A percentile compares a stretch with the other conserved stretches of the same genome.
These are phyloP conservation scores for Drosophila nigrodunni DNA, from an alignment of 1,140 invertebrate species.

Conservation along the genomic window DNA sequence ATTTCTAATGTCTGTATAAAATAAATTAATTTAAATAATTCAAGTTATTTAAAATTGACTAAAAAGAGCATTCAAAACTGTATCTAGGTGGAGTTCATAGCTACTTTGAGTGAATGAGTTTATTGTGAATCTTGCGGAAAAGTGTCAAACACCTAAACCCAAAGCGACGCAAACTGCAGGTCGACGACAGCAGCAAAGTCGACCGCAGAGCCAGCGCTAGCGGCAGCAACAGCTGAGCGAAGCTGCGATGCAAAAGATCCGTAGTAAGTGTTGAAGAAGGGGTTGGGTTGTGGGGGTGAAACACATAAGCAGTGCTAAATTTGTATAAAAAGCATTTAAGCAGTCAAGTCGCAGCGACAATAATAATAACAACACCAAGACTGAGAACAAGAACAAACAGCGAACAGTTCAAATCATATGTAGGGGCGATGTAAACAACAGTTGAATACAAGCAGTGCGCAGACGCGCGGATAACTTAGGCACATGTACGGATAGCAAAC, in stretches of 20 bases:
- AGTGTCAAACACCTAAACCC: conserved; percentile 68
- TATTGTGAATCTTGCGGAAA: conserved; percentile 45
- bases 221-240: conserved; percentile 61
- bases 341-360: conserved; percentile 17
- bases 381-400: not conserved
- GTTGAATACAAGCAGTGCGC: conserved; percentile 50
- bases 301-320: conserved; percentile 63
- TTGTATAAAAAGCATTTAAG: conserved; percentile 53
- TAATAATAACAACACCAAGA: conserved; percentile 1
- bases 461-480: conserved; percentile 63
- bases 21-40: too few species aligned
- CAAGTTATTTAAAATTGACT: not conserved
- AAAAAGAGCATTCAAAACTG: conserved; percentile 31
- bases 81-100: not conserved
- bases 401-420: not conserved
- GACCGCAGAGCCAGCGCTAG: not conserved
- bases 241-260: conserved; percentile 30
- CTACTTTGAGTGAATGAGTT: conserved; percentile 32
- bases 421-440: conserved; percentile 17
- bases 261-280: conserved; percentile 7
- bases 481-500: not conserved
- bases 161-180: conserved; percentile 28
- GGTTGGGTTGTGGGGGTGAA: not conserved
- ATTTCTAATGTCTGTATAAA: too few species aligned
- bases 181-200: conserved; percentile 29